These are phyloP conservation scores for Frankliniella intonsa DNA, from an alignment of 2,888 invertebrate genomes.

Conservation along the genomic window DNA sequence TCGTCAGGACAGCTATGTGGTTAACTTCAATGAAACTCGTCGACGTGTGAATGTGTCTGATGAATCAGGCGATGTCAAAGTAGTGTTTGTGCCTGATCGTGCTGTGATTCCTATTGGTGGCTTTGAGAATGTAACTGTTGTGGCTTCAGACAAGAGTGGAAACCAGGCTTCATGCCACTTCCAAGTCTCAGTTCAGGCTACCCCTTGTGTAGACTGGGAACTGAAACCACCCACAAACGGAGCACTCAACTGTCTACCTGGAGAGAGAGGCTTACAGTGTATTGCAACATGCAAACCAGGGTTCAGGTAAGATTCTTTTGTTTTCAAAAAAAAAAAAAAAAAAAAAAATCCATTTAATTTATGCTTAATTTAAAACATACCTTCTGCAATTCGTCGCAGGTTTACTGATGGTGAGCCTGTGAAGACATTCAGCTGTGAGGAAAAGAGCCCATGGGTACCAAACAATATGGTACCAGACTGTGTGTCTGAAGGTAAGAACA, in stretches of 20 bases:
- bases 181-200: slow-evolving; percentile 88
- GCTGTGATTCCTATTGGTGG: slow-evolving; percentile 80
- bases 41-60: slow-evolving; percentile 80
- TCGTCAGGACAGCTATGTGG: slow-evolving; percentile 81
- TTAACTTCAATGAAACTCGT: slow-evolving; percentile 86
- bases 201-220: slow-evolving; percentile 93
- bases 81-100: slow-evolving; percentile 77
- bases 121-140: slow-evolving; percentile 88
- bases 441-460: slow-evolving; percentile 78
- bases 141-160: slow-evolving; percentile 79
- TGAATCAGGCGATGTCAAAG: slow-evolving; percentile 77
- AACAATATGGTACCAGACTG: slow-evolving; percentile 89
- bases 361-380: background rate
- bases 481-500: slow-evolving; percentile 73
- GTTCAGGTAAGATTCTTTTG: slow-evolving; percentile 48
- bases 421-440: slow-evolving; percentile 81
- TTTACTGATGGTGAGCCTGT: slow-evolving; percentile 87
- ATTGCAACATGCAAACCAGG: slow-evolving; percentile 85
- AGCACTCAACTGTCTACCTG: slow-evolving; percentile 77
- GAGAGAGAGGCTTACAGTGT: slow-evolving; percentile 75
- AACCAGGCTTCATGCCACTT: slow-evolving; percentile 88
- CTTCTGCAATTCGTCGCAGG: slow-evolving; percentile 44
- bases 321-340: background rate
- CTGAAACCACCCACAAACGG: slow-evolving; percentile 84
- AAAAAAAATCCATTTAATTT: slow-evolving; percentile 3